Evolutionary conservation across 2,113 vertebrate genomes (phyloP).

Genomic region (Tapirus terrestris): DNA sequence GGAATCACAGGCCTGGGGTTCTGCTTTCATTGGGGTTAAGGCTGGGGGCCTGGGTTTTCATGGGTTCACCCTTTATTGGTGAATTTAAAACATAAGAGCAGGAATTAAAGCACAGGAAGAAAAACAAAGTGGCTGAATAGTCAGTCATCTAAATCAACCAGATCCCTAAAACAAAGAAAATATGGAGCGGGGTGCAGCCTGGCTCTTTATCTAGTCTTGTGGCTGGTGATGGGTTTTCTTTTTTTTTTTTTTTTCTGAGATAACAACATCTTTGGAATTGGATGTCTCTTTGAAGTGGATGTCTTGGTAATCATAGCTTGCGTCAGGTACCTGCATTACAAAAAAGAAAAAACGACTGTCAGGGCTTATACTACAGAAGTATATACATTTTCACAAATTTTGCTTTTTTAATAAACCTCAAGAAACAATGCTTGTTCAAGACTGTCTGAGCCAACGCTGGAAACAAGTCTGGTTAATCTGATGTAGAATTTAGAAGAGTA

Average conservation of each 20-base stretch:
- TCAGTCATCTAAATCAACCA: no score
- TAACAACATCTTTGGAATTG: not conserved
- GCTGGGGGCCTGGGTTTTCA: no score
- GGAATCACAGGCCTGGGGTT: no score
- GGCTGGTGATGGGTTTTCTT: not conserved
- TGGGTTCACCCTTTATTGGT: no score
- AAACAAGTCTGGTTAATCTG: not conserved
- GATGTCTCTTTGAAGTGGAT: not conserved
- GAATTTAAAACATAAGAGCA: no score
- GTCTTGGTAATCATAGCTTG: not conserved
- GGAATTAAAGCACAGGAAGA: no score
- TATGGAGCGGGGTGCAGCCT: not conserved
- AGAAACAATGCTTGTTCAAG: not conserved
- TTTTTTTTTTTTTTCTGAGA: not conserved
- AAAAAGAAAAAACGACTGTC: not conserved
- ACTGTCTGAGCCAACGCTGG: not conserved
- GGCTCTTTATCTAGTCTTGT: not conserved
- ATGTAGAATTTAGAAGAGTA: not conserved
- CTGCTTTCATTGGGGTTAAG: no score
- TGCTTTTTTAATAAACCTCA: not conserved
- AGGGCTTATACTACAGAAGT: not conserved
- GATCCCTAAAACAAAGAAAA: no score
- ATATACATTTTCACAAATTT: not conserved
- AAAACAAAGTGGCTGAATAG: no score
- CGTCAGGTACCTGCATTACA: not conserved